A percentile compares a stretch with the other conserved stretches of the same genome.
These are phyloP conservation scores for Machimus atricapillus DNA, from an alignment of 2,888 invertebrate species.

Conservation along the genomic window DNA sequence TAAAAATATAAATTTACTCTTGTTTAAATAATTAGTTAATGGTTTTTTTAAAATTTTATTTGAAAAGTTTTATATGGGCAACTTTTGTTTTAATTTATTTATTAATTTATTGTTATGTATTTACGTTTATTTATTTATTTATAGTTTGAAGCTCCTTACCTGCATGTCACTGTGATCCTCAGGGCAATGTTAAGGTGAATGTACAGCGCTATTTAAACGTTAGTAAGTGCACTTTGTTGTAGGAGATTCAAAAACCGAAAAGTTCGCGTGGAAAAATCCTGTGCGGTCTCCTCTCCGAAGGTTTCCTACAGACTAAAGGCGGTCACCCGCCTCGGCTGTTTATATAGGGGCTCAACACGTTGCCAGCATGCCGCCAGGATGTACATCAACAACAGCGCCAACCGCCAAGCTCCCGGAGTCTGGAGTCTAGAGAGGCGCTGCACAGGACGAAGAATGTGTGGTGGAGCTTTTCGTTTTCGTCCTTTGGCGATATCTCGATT, in stretches of 20 bases:
- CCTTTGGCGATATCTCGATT: background rate
- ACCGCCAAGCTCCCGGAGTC: background rate
- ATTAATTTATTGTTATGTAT: background rate
- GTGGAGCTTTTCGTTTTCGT: background rate
- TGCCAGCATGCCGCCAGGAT: slow-evolving; percentile 13
- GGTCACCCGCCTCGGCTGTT: background rate
- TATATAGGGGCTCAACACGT: slow-evolving; percentile 23
- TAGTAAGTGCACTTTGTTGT: slow-evolving; percentile 9
- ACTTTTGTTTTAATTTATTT: background rate
- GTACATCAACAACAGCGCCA: background rate
- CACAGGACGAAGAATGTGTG: background rate
- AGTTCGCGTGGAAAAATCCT: background rate
- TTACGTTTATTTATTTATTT: background rate
- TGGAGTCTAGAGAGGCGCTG: background rate
- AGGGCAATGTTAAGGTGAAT: background rate
- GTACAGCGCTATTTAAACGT: background rate
- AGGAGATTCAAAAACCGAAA: background rate
- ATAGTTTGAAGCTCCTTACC: background rate
- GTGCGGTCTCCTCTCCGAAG: background rate
- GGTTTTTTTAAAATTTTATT: too few species aligned
- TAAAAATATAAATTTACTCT: too few species aligned
- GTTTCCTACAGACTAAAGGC: slow-evolving; percentile 9
- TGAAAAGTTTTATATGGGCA: background rate
- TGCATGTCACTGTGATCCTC: background rate
- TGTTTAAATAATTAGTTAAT: too few species aligned